phyloP scores from a whole-genome alignment of 2,797 vertebrate genomes.

The Vespertilio murinus region DNA sequence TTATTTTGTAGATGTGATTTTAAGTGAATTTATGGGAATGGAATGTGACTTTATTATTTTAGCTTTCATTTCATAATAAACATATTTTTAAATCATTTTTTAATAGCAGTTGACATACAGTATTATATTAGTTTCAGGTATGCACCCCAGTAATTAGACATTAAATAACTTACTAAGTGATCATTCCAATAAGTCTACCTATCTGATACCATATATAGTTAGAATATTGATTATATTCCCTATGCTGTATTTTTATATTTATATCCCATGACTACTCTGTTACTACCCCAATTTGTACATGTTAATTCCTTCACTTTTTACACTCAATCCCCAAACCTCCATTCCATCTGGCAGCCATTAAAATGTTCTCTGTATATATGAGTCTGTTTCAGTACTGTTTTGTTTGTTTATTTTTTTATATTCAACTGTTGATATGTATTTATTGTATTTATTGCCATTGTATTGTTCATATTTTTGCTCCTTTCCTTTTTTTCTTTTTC shows the following conservation, averaged over 20 bases:
- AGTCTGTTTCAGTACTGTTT: not conserved
- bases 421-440: not conserved
- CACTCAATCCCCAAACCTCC: not conserved
- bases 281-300: not conserved
- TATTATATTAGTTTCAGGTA: not conserved
- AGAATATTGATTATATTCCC: not conserved
- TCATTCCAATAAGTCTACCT: not conserved
- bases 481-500: not conserved
- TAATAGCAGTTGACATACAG: not conserved
- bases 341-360: not conserved
- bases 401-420: not conserved
- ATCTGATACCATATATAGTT: not conserved
- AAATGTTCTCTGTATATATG: not conserved
- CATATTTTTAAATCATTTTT: not conserved
- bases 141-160: not conserved
- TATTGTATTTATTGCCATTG: not conserved
- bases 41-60: not conserved
- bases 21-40: not conserved
- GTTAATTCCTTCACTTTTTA: not conserved
- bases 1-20: slow-evolving; percentile 38
- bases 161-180: not conserved
- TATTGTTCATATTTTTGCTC: not conserved
- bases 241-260: not conserved
- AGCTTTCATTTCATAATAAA: not conserved
- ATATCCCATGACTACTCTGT: not conserved